phyloP scores from a whole-genome alignment of 1,140 invertebrate genomes.

The Brachionus calyciflorus region DNA sequence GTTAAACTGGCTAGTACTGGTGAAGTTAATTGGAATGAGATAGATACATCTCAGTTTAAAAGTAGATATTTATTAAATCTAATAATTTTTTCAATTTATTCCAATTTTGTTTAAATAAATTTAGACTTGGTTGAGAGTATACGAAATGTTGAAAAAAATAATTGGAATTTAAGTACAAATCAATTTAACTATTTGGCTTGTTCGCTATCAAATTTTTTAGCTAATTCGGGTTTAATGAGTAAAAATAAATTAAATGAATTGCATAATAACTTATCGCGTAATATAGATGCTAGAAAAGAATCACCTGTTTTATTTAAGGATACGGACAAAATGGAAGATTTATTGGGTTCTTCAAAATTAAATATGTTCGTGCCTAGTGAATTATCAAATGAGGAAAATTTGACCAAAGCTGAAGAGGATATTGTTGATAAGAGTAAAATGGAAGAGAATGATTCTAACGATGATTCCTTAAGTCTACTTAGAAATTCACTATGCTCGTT shows the following conservation, averaged over 20 bases:
- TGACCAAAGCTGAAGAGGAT: not conserved
- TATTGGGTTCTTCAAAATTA: no score
- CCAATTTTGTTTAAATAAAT: no score
- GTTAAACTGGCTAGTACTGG: constrained; percentile 47
- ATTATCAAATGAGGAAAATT: not conserved
- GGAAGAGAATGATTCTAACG: not conserved
- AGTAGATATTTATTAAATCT: no score
- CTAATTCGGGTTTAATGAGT: constrained; percentile 51
- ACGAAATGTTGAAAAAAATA: constrained; percentile 53
- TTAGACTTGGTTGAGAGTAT: constrained; percentile 58
- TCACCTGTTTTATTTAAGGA: no score
- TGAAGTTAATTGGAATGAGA: constrained; percentile 47
- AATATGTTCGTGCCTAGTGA: not conserved
- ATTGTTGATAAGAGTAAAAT: not conserved
- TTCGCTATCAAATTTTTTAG: constrained; percentile 58
- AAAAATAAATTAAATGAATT: not conserved
- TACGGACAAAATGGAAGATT: no score
- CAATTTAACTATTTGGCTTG: constrained; percentile 58
- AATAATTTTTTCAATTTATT: no score
- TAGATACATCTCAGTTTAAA: constrained; percentile 47
- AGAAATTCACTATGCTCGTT: constrained; percentile 31
- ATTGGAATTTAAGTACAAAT: constrained; percentile 55
- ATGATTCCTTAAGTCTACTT: constrained; percentile 17
- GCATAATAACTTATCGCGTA: not conserved
- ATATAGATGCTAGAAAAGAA: not conserved